Base-by-base conservation (phyloP, 2,113 vertebrate species). In the Hepsetus odoe region DNA sequence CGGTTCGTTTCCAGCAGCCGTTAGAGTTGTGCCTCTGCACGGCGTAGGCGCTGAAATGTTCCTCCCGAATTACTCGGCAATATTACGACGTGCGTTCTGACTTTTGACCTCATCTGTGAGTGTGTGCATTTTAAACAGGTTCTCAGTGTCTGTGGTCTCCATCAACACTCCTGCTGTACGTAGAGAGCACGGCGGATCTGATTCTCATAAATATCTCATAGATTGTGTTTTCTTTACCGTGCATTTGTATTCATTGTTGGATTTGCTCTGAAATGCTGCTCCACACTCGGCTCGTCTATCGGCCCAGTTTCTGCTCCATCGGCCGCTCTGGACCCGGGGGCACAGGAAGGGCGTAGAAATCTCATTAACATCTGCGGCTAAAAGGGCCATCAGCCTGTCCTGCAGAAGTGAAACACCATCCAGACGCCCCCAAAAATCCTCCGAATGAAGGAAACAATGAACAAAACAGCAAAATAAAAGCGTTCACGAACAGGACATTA, bases 211-310 rank as follows among this genome's bases (percentile, higher is more conserved):
- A 75, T 61, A 49, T 74, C 10, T 76, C 66, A 59, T 13, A 69
- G 14, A 56, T 68, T 69, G 20, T 56, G 38, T 35, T 70, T 67
- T 66, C 70, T n/a, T 64, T 64, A 18, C 7, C 8, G 33, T 80
- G 62, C 58, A 75, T 83, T 70, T 71, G 66, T 70, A 76, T 81
- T 42, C 56, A 70, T 35, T 64, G 69, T 68, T 62, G 74, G 46
- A 74, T 81, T 38, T 73, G 28, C n/a, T 68, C 42, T 61, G 55
- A 61, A 64, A 74, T 38, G n/a, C 58, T 55, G 26, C 51, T 66
- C 26, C 67, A 76, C n/a, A 40, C 66, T 56, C 32, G 67, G 8
- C 61, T 69, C 70, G 55, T 79, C 51, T 69, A 44, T 68, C 64
- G 18, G 20, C 7, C 70, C 46, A 56, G 40, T 32, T 59, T 40